These are phyloP conservation scores for Cossypha caffra DNA, from an alignment of 2,797 vertebrate genomes.

Conservation along the genomic window DNA sequence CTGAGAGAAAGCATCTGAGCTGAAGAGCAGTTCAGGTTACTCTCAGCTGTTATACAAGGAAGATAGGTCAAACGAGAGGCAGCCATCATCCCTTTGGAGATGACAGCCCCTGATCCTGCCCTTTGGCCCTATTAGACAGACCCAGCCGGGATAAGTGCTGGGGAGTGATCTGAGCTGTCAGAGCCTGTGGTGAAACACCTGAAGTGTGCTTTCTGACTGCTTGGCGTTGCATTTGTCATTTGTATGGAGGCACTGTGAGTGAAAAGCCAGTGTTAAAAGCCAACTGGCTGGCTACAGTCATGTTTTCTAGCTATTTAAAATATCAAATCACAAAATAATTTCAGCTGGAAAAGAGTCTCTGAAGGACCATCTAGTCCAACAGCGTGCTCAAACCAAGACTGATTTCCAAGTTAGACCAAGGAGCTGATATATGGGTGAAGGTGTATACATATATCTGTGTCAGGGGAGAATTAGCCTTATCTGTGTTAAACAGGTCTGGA, in stretches of 20 bases:
- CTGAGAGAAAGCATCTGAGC: background rate
- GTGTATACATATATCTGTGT: too few relatives aligned
- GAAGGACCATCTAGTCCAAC: background rate
- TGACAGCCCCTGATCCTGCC: conserved; percentile 10
- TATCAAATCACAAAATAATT: background rate
- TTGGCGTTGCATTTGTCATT: background rate
- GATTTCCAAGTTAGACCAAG: background rate
- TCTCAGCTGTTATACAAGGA: conserved; percentile 41
- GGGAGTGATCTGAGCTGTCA: background rate
- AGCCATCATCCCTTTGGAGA: background rate
- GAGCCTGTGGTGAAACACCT: background rate
- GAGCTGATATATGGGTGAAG: background rate
- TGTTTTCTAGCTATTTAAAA: background rate
- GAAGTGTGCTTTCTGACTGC: background rate
- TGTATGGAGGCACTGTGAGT: background rate
- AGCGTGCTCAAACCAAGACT: background rate
- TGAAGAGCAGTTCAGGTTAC: background rate
- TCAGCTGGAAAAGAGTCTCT: background rate
- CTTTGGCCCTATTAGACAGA: background rate
- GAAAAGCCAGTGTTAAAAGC: background rate
- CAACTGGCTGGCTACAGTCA: background rate
- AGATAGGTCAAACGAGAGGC: conserved; percentile 35
- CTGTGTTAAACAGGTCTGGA: background rate
- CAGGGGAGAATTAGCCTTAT: background rate
- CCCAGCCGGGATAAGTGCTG: background rate